Conservation (phyloP, 2,797 vertebrate species). For the Sternarchorhynchus goeldii region DNA sequence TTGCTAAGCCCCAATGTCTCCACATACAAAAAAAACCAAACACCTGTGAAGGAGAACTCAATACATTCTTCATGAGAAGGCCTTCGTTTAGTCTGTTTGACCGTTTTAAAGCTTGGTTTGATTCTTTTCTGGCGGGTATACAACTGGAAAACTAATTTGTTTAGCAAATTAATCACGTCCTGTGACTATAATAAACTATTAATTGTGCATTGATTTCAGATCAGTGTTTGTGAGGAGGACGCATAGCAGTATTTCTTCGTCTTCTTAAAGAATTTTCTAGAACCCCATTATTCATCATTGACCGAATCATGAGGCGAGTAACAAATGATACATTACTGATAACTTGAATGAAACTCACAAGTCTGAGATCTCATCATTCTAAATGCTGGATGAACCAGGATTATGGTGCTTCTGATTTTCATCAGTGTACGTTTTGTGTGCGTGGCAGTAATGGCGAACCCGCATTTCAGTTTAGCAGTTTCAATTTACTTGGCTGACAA, state of each 20-base stretch:
- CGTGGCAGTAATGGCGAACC: background rate
- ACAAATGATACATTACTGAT: background rate
- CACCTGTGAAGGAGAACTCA: conserved; percentile 9
- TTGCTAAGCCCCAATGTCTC: conserved; percentile 44
- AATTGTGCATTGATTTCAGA: conserved; percentile 55
- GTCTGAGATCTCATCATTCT: background rate
- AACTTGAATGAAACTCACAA: conserved; percentile 6
- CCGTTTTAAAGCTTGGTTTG: conserved; percentile 5
- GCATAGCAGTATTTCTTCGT: conserved; percentile 30
- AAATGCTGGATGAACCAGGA: background rate
- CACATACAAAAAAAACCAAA: conserved; percentile 25
- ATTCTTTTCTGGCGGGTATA: conserved; percentile 27
- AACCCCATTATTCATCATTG: conserved; percentile 2
- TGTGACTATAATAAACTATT: conserved; percentile 42
- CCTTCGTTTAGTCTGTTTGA: conserved; percentile 27
- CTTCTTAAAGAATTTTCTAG: conserved; percentile 6
- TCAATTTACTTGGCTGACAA: conserved; percentile 23
- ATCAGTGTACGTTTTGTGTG: background rate
- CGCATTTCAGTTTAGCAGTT: background rate
- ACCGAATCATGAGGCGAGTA: conserved; percentile 22
- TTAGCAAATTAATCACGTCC: conserved; percentile 35
- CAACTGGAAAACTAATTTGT: conserved; percentile 46
- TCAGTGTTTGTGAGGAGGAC: conserved; percentile 31
- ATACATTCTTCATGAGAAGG: conserved; percentile 16
- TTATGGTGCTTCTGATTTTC: background rate